Percentiles rank a stretch among this genome's conserved stretches.
These are phyloP conservation scores for Pangasius larnaudii DNA, from an alignment of 2,797 vertebrate genomes.

Conservation along the genomic window DNA sequence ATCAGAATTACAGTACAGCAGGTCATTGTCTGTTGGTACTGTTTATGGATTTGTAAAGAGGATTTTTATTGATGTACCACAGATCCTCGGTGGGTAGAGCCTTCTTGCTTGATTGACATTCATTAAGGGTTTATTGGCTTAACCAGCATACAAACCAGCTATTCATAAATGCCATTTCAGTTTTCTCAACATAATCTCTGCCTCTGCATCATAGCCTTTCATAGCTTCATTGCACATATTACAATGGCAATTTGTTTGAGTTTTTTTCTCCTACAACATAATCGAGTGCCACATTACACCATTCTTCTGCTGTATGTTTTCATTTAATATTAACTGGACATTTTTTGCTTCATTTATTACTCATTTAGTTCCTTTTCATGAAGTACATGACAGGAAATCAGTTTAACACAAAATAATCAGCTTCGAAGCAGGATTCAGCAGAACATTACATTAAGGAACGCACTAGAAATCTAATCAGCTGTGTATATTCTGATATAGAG, in stretches of 20 bases:
- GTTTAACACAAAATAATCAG: conserved; percentile 41
- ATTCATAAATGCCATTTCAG: conserved; percentile 63
- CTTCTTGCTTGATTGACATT: conserved; percentile 53
- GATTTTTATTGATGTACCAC: conserved; percentile 31
- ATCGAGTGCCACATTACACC: conserved; percentile 41
- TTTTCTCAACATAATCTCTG: conserved; percentile 54
- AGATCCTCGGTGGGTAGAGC: conserved; percentile 36
- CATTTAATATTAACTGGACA: conserved; percentile 37
- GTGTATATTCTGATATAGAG: conserved; percentile 63
- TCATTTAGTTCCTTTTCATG: conserved; percentile 24
- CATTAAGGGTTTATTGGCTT: conserved; percentile 60
- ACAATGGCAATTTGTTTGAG: conserved; percentile 81
- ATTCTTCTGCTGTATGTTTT: conserved; percentile 37
- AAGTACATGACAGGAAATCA: conserved; percentile 26
- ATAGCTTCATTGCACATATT: conserved; percentile 73
- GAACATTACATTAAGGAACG: conserved; percentile 56
- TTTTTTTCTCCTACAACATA: conserved; percentile 57
- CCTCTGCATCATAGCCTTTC: conserved; percentile 70
- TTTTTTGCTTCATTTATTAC: conserved; percentile 25
- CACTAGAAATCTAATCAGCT: conserved; percentile 55
- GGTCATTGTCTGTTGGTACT: conserved; percentile 4
- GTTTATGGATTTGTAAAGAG: conserved; percentile 31
- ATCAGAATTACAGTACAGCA: conserved; percentile 13
- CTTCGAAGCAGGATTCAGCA: conserved; percentile 59
- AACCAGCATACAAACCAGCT: conserved; percentile 57